Conservation (phyloP, 1,140 invertebrate genomes). For the Drosophila punjabiensis region DNA sequence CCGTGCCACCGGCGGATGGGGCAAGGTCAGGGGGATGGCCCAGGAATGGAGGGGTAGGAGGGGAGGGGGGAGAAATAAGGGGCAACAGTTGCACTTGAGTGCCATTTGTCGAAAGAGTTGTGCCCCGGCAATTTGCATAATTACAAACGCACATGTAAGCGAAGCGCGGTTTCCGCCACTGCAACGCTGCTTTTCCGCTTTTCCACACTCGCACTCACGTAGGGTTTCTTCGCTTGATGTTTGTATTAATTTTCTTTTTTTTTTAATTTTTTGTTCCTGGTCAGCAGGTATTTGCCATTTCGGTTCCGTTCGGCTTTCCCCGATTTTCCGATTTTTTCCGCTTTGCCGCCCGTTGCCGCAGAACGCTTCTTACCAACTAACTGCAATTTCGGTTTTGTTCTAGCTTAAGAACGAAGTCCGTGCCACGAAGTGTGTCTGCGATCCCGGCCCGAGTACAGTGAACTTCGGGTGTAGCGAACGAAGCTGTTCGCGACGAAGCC, state of each 20-base stretch:
- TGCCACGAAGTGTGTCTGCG: background rate
- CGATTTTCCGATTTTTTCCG: constrained; percentile 48
- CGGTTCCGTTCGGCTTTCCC: constrained; percentile 18
- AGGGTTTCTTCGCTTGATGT: constrained; percentile 15
- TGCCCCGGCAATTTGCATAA: constrained; percentile 72
- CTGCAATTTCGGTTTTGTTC: constrained; percentile 77
- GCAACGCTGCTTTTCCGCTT: constrained; percentile 39
- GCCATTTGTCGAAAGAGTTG: constrained; percentile 58
- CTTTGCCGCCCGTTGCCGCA: constrained; percentile 73
- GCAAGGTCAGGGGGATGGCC: constrained; percentile 60
- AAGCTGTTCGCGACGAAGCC: constrained; percentile 12
- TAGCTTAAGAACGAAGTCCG: constrained; percentile 68
- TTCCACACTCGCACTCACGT: constrained; percentile 20
- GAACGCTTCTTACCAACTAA: constrained; percentile 82
- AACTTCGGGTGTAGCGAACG: constrained; percentile 20
- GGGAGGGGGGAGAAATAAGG: constrained; percentile 2
- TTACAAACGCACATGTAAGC: constrained; percentile 74
- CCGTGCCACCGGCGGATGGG: background rate
- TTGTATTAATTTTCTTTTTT: background rate
- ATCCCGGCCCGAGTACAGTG: constrained; percentile 30
- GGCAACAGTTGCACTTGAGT: constrained; percentile 78
- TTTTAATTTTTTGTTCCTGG: background rate
- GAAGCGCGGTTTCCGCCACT: constrained; percentile 47
- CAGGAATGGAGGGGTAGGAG: background rate
- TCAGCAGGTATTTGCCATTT: constrained; percentile 5